phyloP scores from a whole-genome alignment of 2,888 invertebrate genomes.

The Macrosoma leucophasiata region DNA sequence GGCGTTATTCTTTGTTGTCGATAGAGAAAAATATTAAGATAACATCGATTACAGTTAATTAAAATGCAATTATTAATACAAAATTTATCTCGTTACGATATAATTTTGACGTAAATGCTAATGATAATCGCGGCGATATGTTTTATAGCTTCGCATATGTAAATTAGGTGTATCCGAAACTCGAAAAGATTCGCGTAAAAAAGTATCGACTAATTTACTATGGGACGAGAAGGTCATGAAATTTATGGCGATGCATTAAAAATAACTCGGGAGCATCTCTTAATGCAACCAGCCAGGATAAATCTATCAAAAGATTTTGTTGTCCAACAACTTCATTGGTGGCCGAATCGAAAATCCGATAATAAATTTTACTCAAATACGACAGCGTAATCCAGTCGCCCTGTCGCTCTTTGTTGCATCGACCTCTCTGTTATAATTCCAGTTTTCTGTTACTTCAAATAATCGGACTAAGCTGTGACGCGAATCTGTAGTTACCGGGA shows the following conservation, averaged over 20 bases:
- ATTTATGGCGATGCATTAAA: conserved; percentile 67
- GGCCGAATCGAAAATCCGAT: conserved; percentile 75
- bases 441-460: conserved; percentile 67
- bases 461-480: conserved; percentile 55
- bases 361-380: conserved; percentile 75
- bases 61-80: too few species aligned
- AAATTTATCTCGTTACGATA: too few species aligned
- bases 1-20: too few species aligned
- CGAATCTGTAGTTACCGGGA: conserved; percentile 44
- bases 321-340: conserved; percentile 76
- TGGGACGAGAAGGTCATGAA: conserved; percentile 41
- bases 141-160: too few species aligned
- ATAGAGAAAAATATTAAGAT: too few species aligned
- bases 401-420: conserved; percentile 69
- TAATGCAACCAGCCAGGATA: conserved; percentile 73
- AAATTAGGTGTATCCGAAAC: too few species aligned
- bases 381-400: conserved; percentile 73
- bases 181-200: conserved; percentile 40
- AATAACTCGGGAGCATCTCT: conserved; percentile 64
- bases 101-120: too few species aligned
- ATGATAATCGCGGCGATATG: too few species aligned
- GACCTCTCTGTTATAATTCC: conserved; percentile 67
- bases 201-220: conserved; percentile 34
- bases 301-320: conserved; percentile 76
- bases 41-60: too few species aligned